These are phyloP conservation scores for Rhagonycha lutea DNA, from an alignment of 2,888 invertebrate genomes.

Conservation along the genomic window DNA sequence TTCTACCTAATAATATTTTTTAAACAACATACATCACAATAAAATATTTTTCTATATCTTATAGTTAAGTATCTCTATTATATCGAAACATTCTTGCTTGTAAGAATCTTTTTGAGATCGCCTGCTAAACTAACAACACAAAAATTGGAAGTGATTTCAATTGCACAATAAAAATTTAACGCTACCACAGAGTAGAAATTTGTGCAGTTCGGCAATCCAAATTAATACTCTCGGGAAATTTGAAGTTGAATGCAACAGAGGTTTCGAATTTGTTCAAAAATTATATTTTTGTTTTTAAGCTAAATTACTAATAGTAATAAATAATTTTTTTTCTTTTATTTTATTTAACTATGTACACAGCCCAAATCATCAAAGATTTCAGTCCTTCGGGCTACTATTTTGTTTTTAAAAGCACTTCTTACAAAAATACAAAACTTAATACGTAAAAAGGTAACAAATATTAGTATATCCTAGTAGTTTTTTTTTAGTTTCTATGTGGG, in stretches of 20 bases:
- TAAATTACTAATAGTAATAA: background rate
- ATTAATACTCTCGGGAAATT: background rate
- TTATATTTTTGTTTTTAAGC: background rate
- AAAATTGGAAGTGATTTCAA: background rate
- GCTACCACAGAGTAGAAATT: background rate
- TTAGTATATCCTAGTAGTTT: slow-evolving; percentile 8
- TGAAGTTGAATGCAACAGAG: background rate
- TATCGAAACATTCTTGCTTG: background rate
- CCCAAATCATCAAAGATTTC: slow-evolving; percentile 34
- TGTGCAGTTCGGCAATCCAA: background rate
- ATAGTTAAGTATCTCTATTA: background rate
- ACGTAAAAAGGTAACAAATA: slow-evolving; percentile 27
- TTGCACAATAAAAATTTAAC: background rate
- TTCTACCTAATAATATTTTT: slow-evolving; percentile 29
- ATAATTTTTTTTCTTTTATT: slow-evolving; percentile 12
- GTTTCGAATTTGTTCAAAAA: background rate
- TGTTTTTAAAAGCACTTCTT: slow-evolving; percentile 12
- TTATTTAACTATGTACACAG: slow-evolving; percentile 19
- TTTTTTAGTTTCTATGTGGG: slow-evolving; percentile 8
- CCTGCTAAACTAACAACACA: background rate
- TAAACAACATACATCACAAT: slow-evolving; percentile 26
- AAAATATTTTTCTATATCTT: slow-evolving; percentile 15
- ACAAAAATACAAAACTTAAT: slow-evolving; percentile 31
- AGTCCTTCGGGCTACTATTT: slow-evolving; percentile 29
- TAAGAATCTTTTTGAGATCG: background rate